Percentiles rank a stretch among this genome's conserved stretches.
phyloP scores from a whole-genome alignment of 2,797 vertebrate genomes.

The Enteromius treurensis region DNA sequence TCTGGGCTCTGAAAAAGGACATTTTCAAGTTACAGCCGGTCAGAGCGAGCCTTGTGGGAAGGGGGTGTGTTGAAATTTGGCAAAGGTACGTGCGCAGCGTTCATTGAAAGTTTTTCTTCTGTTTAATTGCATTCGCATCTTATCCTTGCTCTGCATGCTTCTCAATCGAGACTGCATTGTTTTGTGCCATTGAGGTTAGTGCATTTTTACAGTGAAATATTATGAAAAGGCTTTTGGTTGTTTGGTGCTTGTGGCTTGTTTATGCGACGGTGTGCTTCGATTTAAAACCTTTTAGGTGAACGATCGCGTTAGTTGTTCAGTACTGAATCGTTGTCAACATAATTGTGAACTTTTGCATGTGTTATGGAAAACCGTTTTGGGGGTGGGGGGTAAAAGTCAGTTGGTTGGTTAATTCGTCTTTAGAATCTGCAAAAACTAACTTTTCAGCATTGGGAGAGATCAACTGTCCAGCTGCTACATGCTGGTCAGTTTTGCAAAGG shows the following conservation, averaged over 20 bases:
- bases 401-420: not conserved
- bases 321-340: not conserved
- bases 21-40: constrained; percentile 70
- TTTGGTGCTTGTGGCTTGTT: not conserved
- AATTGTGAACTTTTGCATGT: not conserved
- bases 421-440: not conserved
- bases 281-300: not conserved
- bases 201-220: not conserved
- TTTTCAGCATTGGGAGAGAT: not conserved
- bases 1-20: constrained; percentile 55
- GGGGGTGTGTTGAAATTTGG: constrained; percentile 62
- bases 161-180: not conserved
- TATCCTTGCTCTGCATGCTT: not conserved
- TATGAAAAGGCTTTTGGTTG: not conserved
- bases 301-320: not conserved
- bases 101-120: constrained; percentile 66
- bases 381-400: not conserved
- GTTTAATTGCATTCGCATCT: constrained; percentile 1
- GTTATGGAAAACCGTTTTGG: not conserved
- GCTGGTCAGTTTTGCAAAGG: not conserved
- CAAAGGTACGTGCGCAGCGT: constrained; percentile 59
- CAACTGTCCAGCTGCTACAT: not conserved
- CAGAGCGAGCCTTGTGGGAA: constrained; percentile 65
- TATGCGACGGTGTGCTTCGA: not conserved
- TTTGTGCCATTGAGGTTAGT: constrained; percentile 3